Percentiles rank a stretch among this genome's conserved stretches.
Evolutionary conservation across 2,888 invertebrate species (phyloP).

Genomic region (Synanthedon tipuliformis): DNA sequence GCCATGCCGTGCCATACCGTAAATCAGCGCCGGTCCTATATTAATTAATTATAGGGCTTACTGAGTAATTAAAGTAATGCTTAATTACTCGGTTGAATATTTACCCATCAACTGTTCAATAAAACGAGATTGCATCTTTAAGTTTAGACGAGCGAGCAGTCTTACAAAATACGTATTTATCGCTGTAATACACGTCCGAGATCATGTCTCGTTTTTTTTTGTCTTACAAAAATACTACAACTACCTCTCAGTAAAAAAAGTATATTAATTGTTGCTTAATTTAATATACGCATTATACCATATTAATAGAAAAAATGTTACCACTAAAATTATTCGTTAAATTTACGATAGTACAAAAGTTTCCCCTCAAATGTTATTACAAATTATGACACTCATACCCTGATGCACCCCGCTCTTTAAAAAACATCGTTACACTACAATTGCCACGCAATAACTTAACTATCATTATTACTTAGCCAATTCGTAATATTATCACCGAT

Average conservation of each 20-base stretch:
- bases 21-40: too few species aligned
- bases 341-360: conserved; percentile 66
- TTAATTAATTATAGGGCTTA: too few species aligned
- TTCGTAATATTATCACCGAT: conserved; percentile 63
- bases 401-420: conserved; percentile 67
- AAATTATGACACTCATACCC: conserved; percentile 70
- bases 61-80: too few species aligned
- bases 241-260: conserved; percentile 65
- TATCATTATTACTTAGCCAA: conserved; percentile 55
- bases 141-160: conserved; percentile 32
- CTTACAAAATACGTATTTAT: conserved; percentile 57
- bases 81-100: too few species aligned
- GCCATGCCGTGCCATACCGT: too few species aligned
- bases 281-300: conserved; percentile 42
- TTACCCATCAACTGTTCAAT: conserved; percentile 7
- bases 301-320: conserved; percentile 58
- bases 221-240: conserved; percentile 64
- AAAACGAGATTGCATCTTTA: conserved; percentile 33
- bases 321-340: conserved; percentile 54
- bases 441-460: conserved; percentile 64
- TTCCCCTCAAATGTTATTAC: conserved; percentile 39
- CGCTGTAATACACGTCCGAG: conserved; percentile 69
- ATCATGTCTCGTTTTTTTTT: conserved; percentile 28
- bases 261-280: conserved; percentile 56
- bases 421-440: conserved; percentile 43